These are phyloP conservation scores for Lepidurus arcticus DNA, from an alignment of 1,140 invertebrate genomes.

Conservation along the genomic window DNA sequence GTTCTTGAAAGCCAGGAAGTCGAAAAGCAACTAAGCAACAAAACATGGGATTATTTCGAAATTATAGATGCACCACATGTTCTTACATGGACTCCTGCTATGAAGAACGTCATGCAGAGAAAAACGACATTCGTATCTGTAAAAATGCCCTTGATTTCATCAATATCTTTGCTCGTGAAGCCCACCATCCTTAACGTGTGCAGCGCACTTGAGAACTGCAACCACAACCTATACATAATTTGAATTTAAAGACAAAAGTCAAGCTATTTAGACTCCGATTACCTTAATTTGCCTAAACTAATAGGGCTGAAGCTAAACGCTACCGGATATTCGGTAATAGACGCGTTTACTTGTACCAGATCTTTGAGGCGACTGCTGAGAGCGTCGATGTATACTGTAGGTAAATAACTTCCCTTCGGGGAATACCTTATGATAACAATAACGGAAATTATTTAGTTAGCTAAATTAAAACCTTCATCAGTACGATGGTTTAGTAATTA, in stretches of 20 bases:
- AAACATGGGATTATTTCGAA: constrained; percentile 29
- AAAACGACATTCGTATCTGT: constrained; percentile 92
- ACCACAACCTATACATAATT: constrained; percentile 52
- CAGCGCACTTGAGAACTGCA: constrained; percentile 74
- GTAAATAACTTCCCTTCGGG: constrained; percentile 64
- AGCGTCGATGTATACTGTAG: constrained; percentile 74
- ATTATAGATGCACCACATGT: background rate
- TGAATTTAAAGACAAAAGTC: constrained; percentile 48
- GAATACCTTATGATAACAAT: constrained; percentile 42
- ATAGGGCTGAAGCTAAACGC: constrained; percentile 48
- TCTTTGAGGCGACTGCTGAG: constrained; percentile 69
- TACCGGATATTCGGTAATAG: constrained; percentile 39
- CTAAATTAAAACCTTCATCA: background rate
- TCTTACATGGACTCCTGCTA: constrained; percentile 89
- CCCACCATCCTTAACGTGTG: constrained; percentile 65
- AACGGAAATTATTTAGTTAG: background rate
- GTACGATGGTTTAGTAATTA: background rate
- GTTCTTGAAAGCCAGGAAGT: constrained; percentile 96
- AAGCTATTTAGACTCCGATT: constrained; percentile 1
- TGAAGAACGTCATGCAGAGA: constrained; percentile 82
- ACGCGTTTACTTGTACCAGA: constrained; percentile 50
- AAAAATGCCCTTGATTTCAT: constrained; percentile 95
- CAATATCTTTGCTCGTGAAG: constrained; percentile 87
- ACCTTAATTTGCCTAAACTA: constrained; percentile 50
- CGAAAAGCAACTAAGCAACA: constrained; percentile 73